Percentiles rank a stretch among this genome's conserved stretches.
These are phyloP conservation scores for Bostrychus sinensis DNA, from an alignment of 2,113 vertebrate species.

Conservation along the genomic window DNA sequence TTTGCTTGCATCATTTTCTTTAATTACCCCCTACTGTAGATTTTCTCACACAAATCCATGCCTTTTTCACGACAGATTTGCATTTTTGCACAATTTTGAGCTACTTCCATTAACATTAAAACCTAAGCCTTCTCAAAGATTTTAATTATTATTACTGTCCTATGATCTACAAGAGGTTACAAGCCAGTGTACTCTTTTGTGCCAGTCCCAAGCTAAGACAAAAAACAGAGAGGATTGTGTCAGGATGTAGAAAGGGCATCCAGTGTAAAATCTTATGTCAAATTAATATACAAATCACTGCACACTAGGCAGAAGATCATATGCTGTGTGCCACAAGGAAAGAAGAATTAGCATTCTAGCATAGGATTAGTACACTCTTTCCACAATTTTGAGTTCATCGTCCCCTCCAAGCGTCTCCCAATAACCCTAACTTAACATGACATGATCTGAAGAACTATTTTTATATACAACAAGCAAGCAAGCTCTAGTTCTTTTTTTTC, in stretches of 20 bases:
- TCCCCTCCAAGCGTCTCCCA: conserved; percentile 16
- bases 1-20: conserved; percentile 12
- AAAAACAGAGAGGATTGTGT: not conserved
- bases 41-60: conserved; percentile 14
- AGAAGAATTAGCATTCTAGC: too few relatives aligned
- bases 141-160: too few relatives aligned
- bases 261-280: not conserved
- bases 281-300: too few relatives aligned
- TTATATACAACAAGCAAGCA: conserved; percentile 39
- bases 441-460: conserved; percentile 59
- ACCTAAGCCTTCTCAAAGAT: too few relatives aligned
- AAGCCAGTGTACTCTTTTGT: too few relatives aligned
- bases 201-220: not conserved
- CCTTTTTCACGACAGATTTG: conserved; percentile 1
- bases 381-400: not conserved
- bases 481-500: conserved; percentile 47
- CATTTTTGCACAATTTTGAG: not conserved
- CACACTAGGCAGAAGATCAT: too few relatives aligned
- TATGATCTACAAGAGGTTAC: too few relatives aligned
- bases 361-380: too few relatives aligned
- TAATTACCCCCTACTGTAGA: conserved; percentile 23
- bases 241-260: not conserved
- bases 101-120: too few relatives aligned
- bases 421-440: conserved; percentile 55
- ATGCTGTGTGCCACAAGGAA: too few relatives aligned